Base-by-base conservation (phyloP, 2,113 vertebrate genomes). In the Etheostoma cragini region DNA sequence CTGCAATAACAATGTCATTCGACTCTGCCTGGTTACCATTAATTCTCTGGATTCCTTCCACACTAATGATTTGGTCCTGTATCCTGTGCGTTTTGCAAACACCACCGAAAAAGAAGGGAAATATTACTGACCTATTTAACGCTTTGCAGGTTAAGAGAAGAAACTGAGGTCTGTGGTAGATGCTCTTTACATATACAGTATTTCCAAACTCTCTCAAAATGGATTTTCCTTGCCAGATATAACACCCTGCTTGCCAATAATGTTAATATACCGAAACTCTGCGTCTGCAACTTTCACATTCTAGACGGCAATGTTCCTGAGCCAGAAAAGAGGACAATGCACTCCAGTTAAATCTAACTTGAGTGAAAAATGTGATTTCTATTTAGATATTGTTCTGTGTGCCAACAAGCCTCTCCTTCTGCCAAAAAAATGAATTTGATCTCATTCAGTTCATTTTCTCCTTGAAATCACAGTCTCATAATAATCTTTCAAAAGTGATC, bases 1-100 rank as follows among this genome's bases (percentile, higher is more conserved):
- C 91, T 88, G 90, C 93, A 91, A 95, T 93, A 94, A 94, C 93
- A 92, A 91, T 94, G 93, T 95, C 94, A 93, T 91, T 78, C 47
- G 84, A 92, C 83, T 89, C 85, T 83, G 90, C 92, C 90, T 90
- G 90, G 90, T 93, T 91, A 83, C 92, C 87, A 92, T 93, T 92
- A 94, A 89, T 69, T 79, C 89, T 83, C 90, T 92, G 90, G 91
- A 93, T 81, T 71, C 56, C 63, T 17, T 89, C 91, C 92, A 91
- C 82, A 89, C 90, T 92, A 92, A 93, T 92, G 86, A 92, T 89
- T 87, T 74, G 88, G 84, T 80, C 56, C 88, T 65, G 84, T 87
- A 84, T 90, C 85, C 85, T 62, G 83, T 67, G 84, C 50, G n/a
- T 89, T 91, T 92, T 88, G 92, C 88, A 91, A 90, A 68, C 19